A percentile compares a stretch with the other conserved stretches of the same genome.
Conservation (phyloP, 1,140 invertebrate species). For the Bombus cullumanus region DNA sequence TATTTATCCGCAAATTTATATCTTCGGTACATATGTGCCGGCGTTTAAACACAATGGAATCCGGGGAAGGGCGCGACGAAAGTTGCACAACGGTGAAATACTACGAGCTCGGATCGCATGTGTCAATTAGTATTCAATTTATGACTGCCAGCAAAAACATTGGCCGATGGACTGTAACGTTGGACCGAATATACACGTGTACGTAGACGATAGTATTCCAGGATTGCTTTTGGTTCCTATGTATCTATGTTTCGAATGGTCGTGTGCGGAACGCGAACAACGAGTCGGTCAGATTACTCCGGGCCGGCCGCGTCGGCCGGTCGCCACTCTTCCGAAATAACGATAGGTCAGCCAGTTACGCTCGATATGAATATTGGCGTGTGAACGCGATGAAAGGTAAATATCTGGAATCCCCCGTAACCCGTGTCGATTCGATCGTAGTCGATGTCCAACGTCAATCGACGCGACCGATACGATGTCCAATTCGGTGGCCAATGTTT, state of each 20-base stretch:
- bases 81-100: conserved; percentile 74
- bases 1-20: conserved; percentile 79
- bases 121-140: conserved; percentile 79
- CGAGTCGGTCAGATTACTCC: conserved; percentile 30
- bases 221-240: too few species aligned
- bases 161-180: conserved; percentile 27
- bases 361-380: conserved; percentile 56
- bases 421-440: conserved; percentile 25
- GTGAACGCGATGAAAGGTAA: conserved; percentile 56
- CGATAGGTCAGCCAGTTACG: conserved; percentile 56
- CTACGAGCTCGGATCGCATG: conserved; percentile 59
- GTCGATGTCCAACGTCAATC: conserved; percentile 28
- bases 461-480: not conserved
- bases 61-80: conserved; percentile 56
- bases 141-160: conserved; percentile 63
- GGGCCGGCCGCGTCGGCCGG: not conserved
- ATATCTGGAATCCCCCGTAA: conserved; percentile 36
- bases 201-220: not conserved
- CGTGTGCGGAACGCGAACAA: not conserved
- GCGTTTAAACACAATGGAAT: conserved; percentile 63
- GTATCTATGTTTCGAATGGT: too few species aligned
- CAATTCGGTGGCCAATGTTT: conserved; percentile 9
- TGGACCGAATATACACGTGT: not conserved
- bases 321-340: conserved; percentile 54
- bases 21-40: conserved; percentile 71